Base-by-base conservation (phyloP, 2,888 invertebrate genomes). In the Xanthorhoe spadicearia region DNA sequence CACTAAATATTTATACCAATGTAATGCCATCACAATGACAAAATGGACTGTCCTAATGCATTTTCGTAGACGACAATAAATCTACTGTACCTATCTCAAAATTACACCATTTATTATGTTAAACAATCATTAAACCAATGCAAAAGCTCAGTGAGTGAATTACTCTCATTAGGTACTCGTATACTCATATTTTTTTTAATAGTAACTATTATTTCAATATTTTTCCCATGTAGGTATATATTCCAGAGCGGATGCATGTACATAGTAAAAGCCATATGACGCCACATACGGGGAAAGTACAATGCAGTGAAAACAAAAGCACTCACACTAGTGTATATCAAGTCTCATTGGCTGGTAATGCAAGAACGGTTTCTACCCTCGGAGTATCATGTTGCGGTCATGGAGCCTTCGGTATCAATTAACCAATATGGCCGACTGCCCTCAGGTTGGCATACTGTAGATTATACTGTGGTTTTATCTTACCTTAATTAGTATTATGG, bases 351-450 rank as follows among this genome's bases (percentile, higher is more conserved):
- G 84, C 73, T 78, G 70, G 76, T 74, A 75, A 72, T 67, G 65
- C 32, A 72, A 81, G 80, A 83, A 80, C 76, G 72, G 71, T 73
- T 77, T 78, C 78, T 79, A 83, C 84, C 84, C 83, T 77, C 78
- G 73, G 73, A 72, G 80, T 83, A 81, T 85, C 82, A 76, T 72
- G 74, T 84, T 84, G 76, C 84, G 76, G 84, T 82, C 76, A 85
- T 82, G 78, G 84, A 85, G 80, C 81, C 76, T 61, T 60, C 74
- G 74, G 82, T 84, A 83, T 85, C 84, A 81, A 74, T 85, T 80
- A 84, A 80, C 82, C 77, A 85, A 84, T 82, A 85, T 85, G 84
- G 84, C 84, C 81, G 83, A 74, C 74, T 65, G 61, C 61, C 62
- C 59, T 65, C 65, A 49, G 23, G 23, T 51, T 48, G 46, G 10